phyloP scores from a whole-genome alignment of 1,140 invertebrate species.

The Glomeris maerens region DNA sequence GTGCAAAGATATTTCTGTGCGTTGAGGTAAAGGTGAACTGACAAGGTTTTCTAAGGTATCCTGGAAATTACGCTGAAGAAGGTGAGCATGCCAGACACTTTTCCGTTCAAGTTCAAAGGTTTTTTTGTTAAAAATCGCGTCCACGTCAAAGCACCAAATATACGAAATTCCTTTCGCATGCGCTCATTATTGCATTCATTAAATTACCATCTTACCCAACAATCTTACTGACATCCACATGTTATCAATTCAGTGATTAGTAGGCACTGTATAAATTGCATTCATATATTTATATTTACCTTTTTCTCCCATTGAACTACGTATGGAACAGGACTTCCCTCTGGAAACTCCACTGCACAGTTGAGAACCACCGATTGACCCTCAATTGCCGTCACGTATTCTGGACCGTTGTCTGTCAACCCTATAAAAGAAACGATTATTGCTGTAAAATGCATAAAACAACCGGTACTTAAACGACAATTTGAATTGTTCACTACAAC shows the following conservation, averaged over 20 bases:
- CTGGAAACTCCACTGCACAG: constrained; percentile 89
- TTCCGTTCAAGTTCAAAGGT: too few species aligned
- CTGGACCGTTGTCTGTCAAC: constrained; percentile 31
- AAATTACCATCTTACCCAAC: too few species aligned
- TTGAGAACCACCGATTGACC: constrained; percentile 91
- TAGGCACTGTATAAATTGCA: neutral
- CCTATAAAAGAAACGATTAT: constrained; percentile 1
- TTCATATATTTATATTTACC: constrained; percentile 45
- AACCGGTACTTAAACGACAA: too few species aligned
- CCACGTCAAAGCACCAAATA: too few species aligned
- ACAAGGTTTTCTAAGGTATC: too few species aligned
- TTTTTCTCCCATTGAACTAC: constrained; percentile 97
- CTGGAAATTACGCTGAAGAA: too few species aligned
- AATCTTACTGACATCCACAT: neutral
- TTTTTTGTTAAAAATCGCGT: too few species aligned
- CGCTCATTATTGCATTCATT: neutral
- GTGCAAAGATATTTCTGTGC: too few species aligned
- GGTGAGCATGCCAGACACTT: too few species aligned
- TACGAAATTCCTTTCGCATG: neutral
- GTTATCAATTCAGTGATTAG: neutral
- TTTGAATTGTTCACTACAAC: too few species aligned
- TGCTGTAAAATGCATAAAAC: too few species aligned
- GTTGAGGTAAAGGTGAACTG: too few species aligned
- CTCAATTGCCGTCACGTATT: constrained; percentile 86
- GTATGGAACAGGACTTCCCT: constrained; percentile 84